A percentile compares a stretch with the other conserved stretches of the same genome.
Evolutionary conservation across 2,888 invertebrate genomes (phyloP).

Genomic region (Marasmarcha lunaedactyla): DNA sequence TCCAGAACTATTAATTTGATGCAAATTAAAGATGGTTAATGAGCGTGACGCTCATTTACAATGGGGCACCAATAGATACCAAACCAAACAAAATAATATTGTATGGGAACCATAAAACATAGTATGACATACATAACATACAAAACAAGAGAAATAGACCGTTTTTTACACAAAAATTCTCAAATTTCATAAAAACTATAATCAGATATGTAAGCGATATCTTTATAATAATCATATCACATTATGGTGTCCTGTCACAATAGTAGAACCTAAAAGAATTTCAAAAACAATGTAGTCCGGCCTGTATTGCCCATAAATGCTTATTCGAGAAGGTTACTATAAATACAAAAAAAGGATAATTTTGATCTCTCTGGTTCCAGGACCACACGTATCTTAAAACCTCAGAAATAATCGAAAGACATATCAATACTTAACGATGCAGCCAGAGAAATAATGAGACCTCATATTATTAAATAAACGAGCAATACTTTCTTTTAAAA

Average conservation of each 20-base stretch:
- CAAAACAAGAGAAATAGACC: too few species aligned
- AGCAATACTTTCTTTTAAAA: conserved; percentile 5
- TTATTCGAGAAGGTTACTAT: not conserved
- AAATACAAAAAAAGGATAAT: not conserved
- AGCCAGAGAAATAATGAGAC: conserved; percentile 28
- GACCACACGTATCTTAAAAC: conserved; percentile 22
- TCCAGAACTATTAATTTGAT: too few species aligned
- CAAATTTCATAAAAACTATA: too few species aligned
- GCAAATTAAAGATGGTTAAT: too few species aligned
- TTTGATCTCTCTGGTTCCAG: not conserved
- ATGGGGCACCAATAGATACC: too few species aligned
- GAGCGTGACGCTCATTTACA: too few species aligned
- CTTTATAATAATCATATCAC: conserved; percentile 38
- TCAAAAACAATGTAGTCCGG: conserved; percentile 21
- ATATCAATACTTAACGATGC: not conserved
- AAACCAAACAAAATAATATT: too few species aligned
- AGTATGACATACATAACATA: too few species aligned
- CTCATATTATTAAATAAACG: not conserved
- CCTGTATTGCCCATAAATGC: not conserved
- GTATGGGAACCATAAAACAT: too few species aligned
- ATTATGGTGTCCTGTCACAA: conserved; percentile 46
- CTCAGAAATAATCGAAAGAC: conserved; percentile 19
- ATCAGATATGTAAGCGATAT: conserved; percentile 29
- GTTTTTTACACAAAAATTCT: too few species aligned
- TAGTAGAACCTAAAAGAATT: conserved; percentile 20